A percentile compares a stretch with the other conserved stretches of the same genome.
phyloP scores from a whole-genome alignment of 2,113 vertebrate species.

The Sinocyclocheilus anshuiensis region DNA sequence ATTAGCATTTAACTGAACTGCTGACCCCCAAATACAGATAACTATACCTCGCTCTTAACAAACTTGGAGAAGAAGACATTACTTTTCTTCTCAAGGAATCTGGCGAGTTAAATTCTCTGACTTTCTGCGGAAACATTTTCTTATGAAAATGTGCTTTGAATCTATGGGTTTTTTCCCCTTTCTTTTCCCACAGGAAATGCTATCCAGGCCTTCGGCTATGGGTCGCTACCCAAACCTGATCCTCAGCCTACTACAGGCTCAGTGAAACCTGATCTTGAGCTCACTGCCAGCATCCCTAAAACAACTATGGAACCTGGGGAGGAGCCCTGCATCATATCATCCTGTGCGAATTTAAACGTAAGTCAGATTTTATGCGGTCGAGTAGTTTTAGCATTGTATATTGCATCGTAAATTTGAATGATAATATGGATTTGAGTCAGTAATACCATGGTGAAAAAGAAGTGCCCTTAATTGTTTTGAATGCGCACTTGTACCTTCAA shows the following conservation, averaged over 20 bases:
- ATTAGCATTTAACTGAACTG: constrained; percentile 19
- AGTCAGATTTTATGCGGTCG: background rate
- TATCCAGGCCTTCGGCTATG: constrained; percentile 91
- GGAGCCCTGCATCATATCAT: constrained; percentile 58
- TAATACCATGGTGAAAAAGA: too few species aligned
- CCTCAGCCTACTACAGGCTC: constrained; percentile 63
- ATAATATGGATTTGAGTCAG: too few species aligned
- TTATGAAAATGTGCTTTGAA: background rate
- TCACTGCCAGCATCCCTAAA: constrained; percentile 66
- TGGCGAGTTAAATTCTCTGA: background rate
- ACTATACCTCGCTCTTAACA: background rate
- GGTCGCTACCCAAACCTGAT: constrained; percentile 76
- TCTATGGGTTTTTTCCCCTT: background rate
- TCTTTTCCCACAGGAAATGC: constrained; percentile 80
- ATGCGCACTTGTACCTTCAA: too few species aligned
- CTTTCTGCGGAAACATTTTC: background rate
- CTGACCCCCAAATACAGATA: constrained; percentile 4
- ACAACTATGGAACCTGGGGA: constrained; percentile 75
- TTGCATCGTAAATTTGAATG: too few species aligned
- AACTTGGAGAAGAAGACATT: constrained; percentile 1
- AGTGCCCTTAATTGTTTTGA: too few species aligned
- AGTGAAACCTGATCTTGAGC: constrained; percentile 58
- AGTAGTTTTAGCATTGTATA: background rate
- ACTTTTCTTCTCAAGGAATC: constrained; percentile 5
- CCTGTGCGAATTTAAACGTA: constrained; percentile 19